Evolutionary conservation across 2,888 invertebrate species (phyloP).

Genomic region (Cyclophora punctaria): DNA sequence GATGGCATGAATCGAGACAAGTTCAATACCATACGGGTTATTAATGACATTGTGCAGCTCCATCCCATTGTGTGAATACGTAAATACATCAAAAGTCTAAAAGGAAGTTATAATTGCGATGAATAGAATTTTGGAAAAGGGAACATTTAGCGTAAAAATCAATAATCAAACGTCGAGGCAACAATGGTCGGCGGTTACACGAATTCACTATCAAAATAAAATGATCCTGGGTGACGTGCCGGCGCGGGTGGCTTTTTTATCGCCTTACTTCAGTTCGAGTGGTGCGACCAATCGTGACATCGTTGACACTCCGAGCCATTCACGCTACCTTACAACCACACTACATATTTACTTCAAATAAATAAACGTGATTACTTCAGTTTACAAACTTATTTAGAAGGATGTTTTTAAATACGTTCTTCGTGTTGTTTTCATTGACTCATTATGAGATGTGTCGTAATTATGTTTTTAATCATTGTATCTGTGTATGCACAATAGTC

Average conservation of each 20-base stretch:
- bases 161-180: slow-evolving; percentile 63
- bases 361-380: too few species aligned
- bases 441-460: too few species aligned
- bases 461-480: too few species aligned
- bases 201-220: slow-evolving; percentile 68
- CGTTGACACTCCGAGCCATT: slow-evolving; percentile 16
- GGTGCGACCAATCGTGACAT: slow-evolving; percentile 43
- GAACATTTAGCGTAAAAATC: slow-evolving; percentile 73
- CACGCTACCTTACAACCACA: neutral
- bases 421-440: too few species aligned
- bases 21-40: slow-evolving; percentile 57
- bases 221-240: slow-evolving; percentile 57
- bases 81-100: slow-evolving; percentile 57
- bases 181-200: slow-evolving; percentile 66
- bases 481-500: too few species aligned
- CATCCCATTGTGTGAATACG: slow-evolving; percentile 45
- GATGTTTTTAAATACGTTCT: too few species aligned
- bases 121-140: slow-evolving; percentile 61
- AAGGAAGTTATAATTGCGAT: slow-evolving; percentile 64
- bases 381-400: too few species aligned
- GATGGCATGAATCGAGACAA: slow-evolving; percentile 49
- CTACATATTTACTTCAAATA: too few species aligned
- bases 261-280: slow-evolving; percentile 44
- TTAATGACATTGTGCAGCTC: slow-evolving; percentile 63
- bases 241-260: slow-evolving; percentile 67